phyloP scores from a whole-genome alignment of 2,797 vertebrate species.

The Aeoliscus strigatus region DNA sequence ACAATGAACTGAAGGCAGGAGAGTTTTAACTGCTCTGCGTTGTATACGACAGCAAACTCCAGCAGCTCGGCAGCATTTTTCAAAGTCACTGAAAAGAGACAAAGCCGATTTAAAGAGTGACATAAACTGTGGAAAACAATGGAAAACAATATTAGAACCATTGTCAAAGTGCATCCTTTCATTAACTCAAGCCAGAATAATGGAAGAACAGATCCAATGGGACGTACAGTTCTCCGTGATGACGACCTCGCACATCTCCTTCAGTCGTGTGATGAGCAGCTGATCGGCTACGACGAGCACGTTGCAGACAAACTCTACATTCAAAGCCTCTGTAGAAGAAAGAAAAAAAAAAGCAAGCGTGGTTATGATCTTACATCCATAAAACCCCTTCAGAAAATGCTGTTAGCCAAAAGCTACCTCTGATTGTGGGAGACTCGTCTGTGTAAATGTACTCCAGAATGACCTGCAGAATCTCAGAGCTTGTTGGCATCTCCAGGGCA shows the following conservation, averaged over 20 bases:
- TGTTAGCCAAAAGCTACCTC: slow-evolving; percentile 72
- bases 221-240: slow-evolving; percentile 91
- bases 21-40: slow-evolving; percentile 89
- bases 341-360: slow-evolving; percentile 24
- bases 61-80: slow-evolving; percentile 91
- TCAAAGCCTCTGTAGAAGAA: slow-evolving; percentile 78
- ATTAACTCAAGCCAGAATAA: too few species aligned
- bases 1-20: slow-evolving; percentile 95
- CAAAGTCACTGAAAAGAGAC: slow-evolving; percentile 82
- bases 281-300: slow-evolving; percentile 94
- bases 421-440: slow-evolving; percentile 85
- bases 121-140: not conserved
- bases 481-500: slow-evolving; percentile 89
- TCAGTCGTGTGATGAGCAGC: slow-evolving; percentile 88
- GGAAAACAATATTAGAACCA: not conserved
- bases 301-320: slow-evolving; percentile 91
- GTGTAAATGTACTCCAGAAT: slow-evolving; percentile 94
- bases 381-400: slow-evolving; percentile 1
- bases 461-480: slow-evolving; percentile 87
- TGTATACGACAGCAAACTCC: slow-evolving; percentile 90
- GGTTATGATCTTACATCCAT: not conserved
- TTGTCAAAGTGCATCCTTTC: too few species aligned
- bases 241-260: slow-evolving; percentile 94
- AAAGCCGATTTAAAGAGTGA: not conserved
- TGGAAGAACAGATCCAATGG: slow-evolving; percentile 13